Conservation (phyloP, 1,140 invertebrate genomes). For the Asbolus verrucosus region DNA sequence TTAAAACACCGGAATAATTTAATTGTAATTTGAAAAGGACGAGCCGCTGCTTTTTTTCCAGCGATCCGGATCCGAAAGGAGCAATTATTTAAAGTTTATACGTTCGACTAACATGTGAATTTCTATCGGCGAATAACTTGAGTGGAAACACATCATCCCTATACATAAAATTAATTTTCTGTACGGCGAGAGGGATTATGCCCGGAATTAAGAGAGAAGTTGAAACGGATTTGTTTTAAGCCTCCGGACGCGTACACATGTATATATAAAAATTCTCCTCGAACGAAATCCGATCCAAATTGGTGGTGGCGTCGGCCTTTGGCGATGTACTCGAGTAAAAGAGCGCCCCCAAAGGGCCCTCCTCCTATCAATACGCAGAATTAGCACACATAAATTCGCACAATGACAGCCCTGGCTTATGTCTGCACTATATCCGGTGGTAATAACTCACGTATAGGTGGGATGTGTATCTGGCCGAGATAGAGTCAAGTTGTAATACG, state of each 20-base stretch:
- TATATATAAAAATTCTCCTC: no score
- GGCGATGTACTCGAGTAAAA: no score
- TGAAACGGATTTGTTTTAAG: conserved; percentile 15
- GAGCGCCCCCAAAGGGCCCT: background rate
- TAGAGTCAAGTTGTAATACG: conserved; percentile 53
- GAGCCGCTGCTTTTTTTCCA: conserved; percentile 32
- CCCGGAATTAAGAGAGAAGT: conserved; percentile 31
- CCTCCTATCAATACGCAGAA: conserved; percentile 7
- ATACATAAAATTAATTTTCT: conserved; percentile 40
- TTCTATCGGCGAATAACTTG: conserved; percentile 31
- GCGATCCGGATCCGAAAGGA: conserved; percentile 42
- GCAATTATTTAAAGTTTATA: conserved; percentile 51
- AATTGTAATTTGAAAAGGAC: conserved; percentile 50
- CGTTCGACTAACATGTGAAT: conserved; percentile 50
- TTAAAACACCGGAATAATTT: conserved; percentile 51
- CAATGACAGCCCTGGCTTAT: conserved; percentile 40
- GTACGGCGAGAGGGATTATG: conserved; percentile 26
- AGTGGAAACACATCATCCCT: conserved; percentile 35
- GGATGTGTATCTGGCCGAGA: conserved; percentile 42
- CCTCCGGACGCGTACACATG: background rate
- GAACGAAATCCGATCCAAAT: no score
- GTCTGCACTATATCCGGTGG: conserved; percentile 40
- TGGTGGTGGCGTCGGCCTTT: no score
- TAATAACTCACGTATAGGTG: conserved; percentile 46
- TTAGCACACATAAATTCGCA: conserved; percentile 39